phyloP scores from a whole-genome alignment of 2,888 invertebrate species.

The Campopleginae sp. region DNA sequence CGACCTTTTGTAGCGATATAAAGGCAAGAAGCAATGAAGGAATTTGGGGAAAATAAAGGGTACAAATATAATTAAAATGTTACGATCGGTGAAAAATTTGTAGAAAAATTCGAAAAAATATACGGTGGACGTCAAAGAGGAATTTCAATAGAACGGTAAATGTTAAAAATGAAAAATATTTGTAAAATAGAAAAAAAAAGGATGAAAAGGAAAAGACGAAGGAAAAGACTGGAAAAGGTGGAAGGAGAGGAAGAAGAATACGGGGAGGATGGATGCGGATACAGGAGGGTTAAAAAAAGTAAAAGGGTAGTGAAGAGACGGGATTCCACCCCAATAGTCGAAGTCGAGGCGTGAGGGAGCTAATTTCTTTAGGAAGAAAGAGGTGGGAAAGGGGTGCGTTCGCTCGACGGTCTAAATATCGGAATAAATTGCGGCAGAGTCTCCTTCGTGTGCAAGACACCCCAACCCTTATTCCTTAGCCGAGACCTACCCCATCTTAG shows the following conservation, averaged over 20 bases:
- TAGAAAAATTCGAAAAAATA: background rate
- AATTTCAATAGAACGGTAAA: background rate
- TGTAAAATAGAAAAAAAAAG: background rate
- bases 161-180: background rate
- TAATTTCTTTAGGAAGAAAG: constrained; percentile 55
- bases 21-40: background rate
- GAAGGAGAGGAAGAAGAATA: constrained; percentile 29
- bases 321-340: constrained; percentile 56
- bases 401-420: constrained; percentile 78
- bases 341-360: constrained; percentile 46
- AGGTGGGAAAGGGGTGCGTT: constrained; percentile 43
- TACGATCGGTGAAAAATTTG: background rate
- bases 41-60: background rate
- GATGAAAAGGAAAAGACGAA: constrained; percentile 27
- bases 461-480: constrained; percentile 17
- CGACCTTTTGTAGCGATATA: background rate
- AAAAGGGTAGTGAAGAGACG: constrained; percentile 34
- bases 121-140: background rate
- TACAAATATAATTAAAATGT: background rate
- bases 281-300: constrained; percentile 32
- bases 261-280: constrained; percentile 23
- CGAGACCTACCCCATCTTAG: constrained; percentile 49
- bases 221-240: constrained; percentile 3
- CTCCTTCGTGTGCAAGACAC: constrained; percentile 49
- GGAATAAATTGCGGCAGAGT: constrained; percentile 80